These are phyloP conservation scores for Colaptes auratus DNA, from an alignment of 2,113 vertebrate genomes.

Conservation along the genomic window DNA sequence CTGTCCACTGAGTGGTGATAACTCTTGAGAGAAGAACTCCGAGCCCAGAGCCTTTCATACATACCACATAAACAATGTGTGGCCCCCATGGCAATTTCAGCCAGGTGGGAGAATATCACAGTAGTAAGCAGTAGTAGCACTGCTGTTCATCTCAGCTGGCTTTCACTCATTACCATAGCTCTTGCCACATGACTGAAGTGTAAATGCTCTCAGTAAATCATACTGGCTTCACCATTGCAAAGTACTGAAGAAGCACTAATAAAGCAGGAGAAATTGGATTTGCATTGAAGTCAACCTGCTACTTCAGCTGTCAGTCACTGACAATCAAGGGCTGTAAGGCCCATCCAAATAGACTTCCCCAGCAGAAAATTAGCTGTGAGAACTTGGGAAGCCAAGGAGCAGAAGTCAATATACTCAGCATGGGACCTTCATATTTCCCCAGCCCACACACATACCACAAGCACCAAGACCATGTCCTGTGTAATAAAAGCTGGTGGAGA, in stretches of 20 bases:
- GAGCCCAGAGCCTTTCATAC: not conserved
- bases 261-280: conserved; percentile 44
- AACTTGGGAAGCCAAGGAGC: not conserved
- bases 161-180: conserved; percentile 48
- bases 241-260: conserved; percentile 55
- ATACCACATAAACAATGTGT: accelerated
- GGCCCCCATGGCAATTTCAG: not conserved
- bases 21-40: not conserved
- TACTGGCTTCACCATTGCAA: not conserved
- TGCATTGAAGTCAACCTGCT: conserved; percentile 37
- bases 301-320: conserved; percentile 50
- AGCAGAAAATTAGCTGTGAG: not conserved
- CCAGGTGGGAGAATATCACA: not conserved
- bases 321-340: not conserved
- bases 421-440: not conserved
- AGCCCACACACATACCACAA: not conserved
- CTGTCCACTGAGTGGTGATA: not conserved
- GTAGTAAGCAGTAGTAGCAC: not conserved
- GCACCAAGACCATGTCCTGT: not conserved
- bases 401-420: not conserved
- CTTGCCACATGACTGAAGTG: conserved; percentile 43
- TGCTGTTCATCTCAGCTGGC: conserved; percentile 33
- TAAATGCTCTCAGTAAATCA: conserved; percentile 56
- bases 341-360: not conserved
- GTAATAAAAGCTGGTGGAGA: not conserved